A percentile compares a stretch with the other conserved stretches of the same genome.
These are phyloP conservation scores for Platyrinchus mystaceus DNA, from an alignment of 2,797 vertebrate species.

Conservation along the genomic window DNA sequence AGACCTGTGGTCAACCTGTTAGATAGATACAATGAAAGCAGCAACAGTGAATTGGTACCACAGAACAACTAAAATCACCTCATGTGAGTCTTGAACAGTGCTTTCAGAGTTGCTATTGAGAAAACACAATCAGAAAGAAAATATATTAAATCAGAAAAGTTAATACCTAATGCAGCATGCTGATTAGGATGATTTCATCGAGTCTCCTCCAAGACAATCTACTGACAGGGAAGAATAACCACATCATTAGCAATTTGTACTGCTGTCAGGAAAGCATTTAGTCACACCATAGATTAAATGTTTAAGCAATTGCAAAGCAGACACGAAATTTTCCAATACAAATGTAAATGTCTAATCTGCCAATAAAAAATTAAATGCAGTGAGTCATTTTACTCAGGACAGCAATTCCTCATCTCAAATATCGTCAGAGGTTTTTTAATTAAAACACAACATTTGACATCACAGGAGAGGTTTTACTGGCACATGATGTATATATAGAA, in stretches of 20 bases:
- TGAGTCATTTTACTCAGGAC: neutral
- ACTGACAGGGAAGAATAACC: neutral
- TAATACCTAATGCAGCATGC: neutral
- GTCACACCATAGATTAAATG: neutral
- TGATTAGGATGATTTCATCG: constrained; percentile 1
- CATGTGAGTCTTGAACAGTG: neutral
- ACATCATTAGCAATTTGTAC: neutral
- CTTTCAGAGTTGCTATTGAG: neutral
- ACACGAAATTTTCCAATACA: neutral
- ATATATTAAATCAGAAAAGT: neutral
- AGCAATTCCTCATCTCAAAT: neutral
- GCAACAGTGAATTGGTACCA: neutral
- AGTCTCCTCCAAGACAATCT: neutral
- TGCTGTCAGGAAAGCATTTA: neutral
- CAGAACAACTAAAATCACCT: neutral
- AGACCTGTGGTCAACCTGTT: neutral
- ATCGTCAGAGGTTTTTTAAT: neutral
- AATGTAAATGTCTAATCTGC: neutral
- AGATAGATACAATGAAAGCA: neutral
- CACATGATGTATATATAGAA: neutral
- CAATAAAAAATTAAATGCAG: neutral
- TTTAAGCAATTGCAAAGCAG: constrained; percentile 10
- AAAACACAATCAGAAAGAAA: neutral
- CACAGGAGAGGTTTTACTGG: neutral
- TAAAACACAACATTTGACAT: neutral